Conservation (phyloP, 2,888 invertebrate species). For the Ochlodes sylvanus region DNA sequence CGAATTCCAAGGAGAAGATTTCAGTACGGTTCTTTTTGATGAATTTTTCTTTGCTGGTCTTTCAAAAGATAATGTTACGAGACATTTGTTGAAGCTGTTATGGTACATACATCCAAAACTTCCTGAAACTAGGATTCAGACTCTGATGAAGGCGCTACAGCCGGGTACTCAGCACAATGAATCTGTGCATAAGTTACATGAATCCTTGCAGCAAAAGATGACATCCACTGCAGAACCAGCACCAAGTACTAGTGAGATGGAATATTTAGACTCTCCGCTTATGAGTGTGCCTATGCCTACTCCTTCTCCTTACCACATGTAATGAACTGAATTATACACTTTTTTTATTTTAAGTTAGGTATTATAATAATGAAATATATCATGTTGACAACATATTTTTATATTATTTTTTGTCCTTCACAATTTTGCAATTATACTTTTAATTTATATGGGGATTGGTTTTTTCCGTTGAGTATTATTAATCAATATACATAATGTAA, state of each 20-base stretch:
- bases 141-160: constrained; percentile 92
- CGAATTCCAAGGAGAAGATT: constrained; percentile 96
- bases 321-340: constrained; percentile 37
- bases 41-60: constrained; percentile 97
- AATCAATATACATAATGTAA: no score
- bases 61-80: constrained; percentile 94
- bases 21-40: constrained; percentile 97
- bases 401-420: no score
- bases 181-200: constrained; percentile 92
- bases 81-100: constrained; percentile 94
- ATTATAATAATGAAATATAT: constrained; percentile 8
- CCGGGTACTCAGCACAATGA: constrained; percentile 93
- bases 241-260: constrained; percentile 87
- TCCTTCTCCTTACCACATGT: constrained; percentile 86
- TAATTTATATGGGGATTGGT: no score
- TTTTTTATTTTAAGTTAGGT: not conserved
- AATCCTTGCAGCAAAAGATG: constrained; percentile 91
- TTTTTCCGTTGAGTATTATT: no score
- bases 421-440: no score
- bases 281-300: constrained; percentile 94
- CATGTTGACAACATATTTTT: not conserved
- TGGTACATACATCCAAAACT: constrained; percentile 96
- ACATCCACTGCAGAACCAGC: constrained; percentile 88
- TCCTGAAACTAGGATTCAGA: constrained; percentile 91
- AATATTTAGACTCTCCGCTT: constrained; percentile 92